Conservation (phyloP, 1,140 invertebrate species). For the Euura lappo region DNA sequence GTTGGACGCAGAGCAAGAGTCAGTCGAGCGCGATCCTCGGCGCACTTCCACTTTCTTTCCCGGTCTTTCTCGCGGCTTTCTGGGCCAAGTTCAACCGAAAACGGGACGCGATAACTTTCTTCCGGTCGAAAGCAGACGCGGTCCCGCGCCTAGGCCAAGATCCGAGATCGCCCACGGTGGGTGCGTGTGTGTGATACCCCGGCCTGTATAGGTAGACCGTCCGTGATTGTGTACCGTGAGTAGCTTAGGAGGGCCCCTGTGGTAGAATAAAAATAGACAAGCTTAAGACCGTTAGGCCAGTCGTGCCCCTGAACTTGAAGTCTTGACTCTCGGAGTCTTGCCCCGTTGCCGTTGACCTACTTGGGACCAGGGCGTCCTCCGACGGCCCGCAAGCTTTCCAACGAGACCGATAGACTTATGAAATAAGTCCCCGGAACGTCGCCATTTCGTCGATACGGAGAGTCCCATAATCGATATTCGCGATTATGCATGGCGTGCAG, state of each 20-base stretch:
- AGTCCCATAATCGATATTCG: not conserved
- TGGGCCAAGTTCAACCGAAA: slow-evolving; percentile 38
- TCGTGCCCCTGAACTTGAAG: slow-evolving; percentile 5
- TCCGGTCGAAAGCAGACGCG: slow-evolving; percentile 4
- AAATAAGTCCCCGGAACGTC: not conserved
- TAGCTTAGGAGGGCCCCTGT: not conserved
- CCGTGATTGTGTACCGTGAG: not conserved
- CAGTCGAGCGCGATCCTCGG: not conserved
- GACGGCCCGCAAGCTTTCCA: slow-evolving; percentile 13
- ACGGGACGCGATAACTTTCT: slow-evolving; percentile 23
- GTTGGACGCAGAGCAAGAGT: not conserved
- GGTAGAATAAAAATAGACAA: slow-evolving; percentile 9
- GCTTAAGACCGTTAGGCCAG: not conserved
- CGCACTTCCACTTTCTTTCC: slow-evolving; percentile 6
- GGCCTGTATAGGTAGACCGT: not conserved
- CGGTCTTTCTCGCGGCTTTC: slow-evolving; percentile 14
- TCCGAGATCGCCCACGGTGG: slow-evolving; percentile 1
- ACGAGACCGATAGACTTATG: slow-evolving; percentile 17
- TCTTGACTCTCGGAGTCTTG: slow-evolving; percentile 3
- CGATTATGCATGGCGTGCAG: not conserved
- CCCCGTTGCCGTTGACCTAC: slow-evolving; percentile 6
- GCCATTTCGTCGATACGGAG: not conserved
- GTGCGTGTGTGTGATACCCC: not conserved
- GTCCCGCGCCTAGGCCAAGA: slow-evolving; percentile 9
- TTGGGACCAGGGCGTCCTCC: slow-evolving; percentile 1